Percentiles rank a stretch among this genome's conserved stretches.
phyloP scores from a whole-genome alignment of 2,888 invertebrate species.

The Rosalia funebris region DNA sequence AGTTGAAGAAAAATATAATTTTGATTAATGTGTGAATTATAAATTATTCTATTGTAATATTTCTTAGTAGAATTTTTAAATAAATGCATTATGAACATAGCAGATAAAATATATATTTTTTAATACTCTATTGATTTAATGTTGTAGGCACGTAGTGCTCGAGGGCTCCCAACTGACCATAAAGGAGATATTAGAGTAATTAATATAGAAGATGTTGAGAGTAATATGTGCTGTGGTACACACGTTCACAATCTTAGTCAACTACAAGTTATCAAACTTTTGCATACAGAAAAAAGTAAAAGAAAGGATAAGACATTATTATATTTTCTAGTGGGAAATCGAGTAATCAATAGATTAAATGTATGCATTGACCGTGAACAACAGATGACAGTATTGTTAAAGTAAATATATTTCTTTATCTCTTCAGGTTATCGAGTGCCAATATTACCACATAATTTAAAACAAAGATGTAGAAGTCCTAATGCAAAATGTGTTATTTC shows the following conservation, averaged over 20 bases:
- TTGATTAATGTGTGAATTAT: no score
- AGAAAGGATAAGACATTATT: constrained; percentile 72
- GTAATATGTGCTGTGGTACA: constrained; percentile 89
- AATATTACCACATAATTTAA: no score
- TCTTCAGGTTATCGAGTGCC: no score
- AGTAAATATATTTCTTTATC: constrained; percentile 68
- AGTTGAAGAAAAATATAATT: no score
- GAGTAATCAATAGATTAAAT: constrained; percentile 73
- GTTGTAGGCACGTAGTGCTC: constrained; percentile 70
- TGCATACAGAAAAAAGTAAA: constrained; percentile 79
- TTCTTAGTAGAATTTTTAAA: no score
- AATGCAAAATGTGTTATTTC: no score
- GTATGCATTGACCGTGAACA: constrained; percentile 74
- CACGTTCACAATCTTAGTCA: constrained; percentile 82
- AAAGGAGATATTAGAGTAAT: constrained; percentile 80
- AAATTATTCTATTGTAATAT: no score
- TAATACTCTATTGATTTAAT: no score
- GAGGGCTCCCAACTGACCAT: constrained; percentile 84
- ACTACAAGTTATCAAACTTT: constrained; percentile 73
- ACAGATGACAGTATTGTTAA: constrained; percentile 74
- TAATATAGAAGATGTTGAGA: constrained; percentile 79
- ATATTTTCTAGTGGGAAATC: constrained; percentile 78
- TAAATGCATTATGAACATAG: no score
- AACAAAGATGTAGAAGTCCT: no score
- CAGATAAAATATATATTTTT: no score